Evolutionary conservation across 2,113 vertebrate genomes (phyloP).

Genomic region (Eptatretus burgeri): DNA sequence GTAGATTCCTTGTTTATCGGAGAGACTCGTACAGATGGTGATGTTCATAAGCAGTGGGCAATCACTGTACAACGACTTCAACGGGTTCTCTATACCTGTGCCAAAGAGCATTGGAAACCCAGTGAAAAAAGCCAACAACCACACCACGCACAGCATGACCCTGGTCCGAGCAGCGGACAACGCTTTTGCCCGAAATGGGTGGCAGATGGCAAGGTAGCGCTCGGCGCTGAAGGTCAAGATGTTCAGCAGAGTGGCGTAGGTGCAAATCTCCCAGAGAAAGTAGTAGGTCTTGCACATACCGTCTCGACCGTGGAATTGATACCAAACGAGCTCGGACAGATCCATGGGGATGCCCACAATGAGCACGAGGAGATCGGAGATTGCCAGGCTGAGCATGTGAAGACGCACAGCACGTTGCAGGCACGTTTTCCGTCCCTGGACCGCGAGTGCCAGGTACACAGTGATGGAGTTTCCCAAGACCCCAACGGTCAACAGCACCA

Average conservation of each 20-base stretch:
- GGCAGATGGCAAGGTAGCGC: slow-evolving; percentile 11
- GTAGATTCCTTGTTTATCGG: slow-evolving; percentile 7
- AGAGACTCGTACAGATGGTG: slow-evolving; percentile 11
- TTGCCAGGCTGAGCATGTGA: slow-evolving; percentile 12
- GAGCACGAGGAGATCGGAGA: slow-evolving; percentile 11
- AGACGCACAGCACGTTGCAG: slow-evolving; percentile 9
- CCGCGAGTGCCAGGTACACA: slow-evolving; percentile 9
- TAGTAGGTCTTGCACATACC: slow-evolving; percentile 11
- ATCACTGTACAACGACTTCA: neutral
- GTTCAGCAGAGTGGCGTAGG: slow-evolving; percentile 12
- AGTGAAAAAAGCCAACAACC: slow-evolving; percentile 9
- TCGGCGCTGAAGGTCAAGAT: slow-evolving; percentile 11
- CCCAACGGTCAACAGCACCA: slow-evolving; percentile 8
- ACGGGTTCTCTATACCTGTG: slow-evolving; percentile 11
- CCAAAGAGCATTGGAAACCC: slow-evolving; percentile 11
- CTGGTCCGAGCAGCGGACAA: slow-evolving; percentile 8
- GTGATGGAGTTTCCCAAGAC: slow-evolving; percentile 10
- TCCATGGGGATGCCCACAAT: slow-evolving; percentile 11
- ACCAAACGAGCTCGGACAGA: slow-evolving; percentile 12
- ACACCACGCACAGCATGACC: slow-evolving; percentile 10
- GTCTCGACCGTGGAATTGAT: slow-evolving; percentile 9
- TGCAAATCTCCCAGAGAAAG: slow-evolving; percentile 12
- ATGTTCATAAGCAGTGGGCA: slow-evolving; percentile 7
- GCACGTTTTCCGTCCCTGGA: slow-evolving; percentile 5
- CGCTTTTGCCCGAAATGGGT: slow-evolving; percentile 9